Percentiles rank a stretch among this genome's conserved stretches.
These are phyloP conservation scores for Drosophila mayaguana DNA, from an alignment of 2,888 invertebrate species.

Conservation along the genomic window DNA sequence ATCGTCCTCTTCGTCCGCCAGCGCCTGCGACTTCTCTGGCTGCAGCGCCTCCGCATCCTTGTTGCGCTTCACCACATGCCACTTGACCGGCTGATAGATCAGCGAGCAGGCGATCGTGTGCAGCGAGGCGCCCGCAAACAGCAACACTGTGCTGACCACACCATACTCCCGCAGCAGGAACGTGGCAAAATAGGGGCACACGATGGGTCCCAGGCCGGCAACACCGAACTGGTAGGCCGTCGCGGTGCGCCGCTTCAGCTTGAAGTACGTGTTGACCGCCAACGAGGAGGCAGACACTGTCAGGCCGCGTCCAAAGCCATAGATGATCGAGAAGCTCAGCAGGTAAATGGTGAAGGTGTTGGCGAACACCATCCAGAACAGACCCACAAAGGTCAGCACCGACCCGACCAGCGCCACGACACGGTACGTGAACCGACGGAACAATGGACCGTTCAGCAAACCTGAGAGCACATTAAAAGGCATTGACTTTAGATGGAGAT, in stretches of 20 bases:
- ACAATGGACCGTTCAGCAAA: slow-evolving; percentile 90
- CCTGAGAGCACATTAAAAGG: slow-evolving; percentile 53
- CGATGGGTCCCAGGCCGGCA: slow-evolving; percentile 90
- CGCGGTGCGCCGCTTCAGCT: slow-evolving; percentile 89
- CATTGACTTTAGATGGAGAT: background rate
- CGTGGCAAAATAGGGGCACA: slow-evolving; percentile 90
- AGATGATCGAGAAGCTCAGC: slow-evolving; percentile 70
- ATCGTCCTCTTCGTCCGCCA: slow-evolving; percentile 86
- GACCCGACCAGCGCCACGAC: slow-evolving; percentile 89
- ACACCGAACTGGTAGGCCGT: slow-evolving; percentile 90
- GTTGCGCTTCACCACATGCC: slow-evolving; percentile 88
- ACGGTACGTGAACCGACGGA: slow-evolving; percentile 89
- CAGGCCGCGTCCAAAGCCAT: slow-evolving; percentile 87
- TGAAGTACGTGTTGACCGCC: slow-evolving; percentile 91
- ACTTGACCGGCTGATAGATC: slow-evolving; percentile 90
- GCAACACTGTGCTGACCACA: slow-evolving; percentile 88
- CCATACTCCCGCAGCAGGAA: slow-evolving; percentile 88
- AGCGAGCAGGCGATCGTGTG: slow-evolving; percentile 89
- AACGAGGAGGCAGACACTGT: slow-evolving; percentile 89
- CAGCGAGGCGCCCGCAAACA: slow-evolving; percentile 89
- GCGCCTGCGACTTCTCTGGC: slow-evolving; percentile 61
- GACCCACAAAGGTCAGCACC: slow-evolving; percentile 87
- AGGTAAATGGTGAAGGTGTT: slow-evolving; percentile 88
- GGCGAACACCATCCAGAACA: slow-evolving; percentile 88
- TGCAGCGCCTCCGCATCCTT: slow-evolving; percentile 69